Percentiles rank a stretch among this genome's conserved stretches.
Evolutionary conservation across 2,888 invertebrate genomes (phyloP).

Genomic region (Plagodis dolabraria): DNA sequence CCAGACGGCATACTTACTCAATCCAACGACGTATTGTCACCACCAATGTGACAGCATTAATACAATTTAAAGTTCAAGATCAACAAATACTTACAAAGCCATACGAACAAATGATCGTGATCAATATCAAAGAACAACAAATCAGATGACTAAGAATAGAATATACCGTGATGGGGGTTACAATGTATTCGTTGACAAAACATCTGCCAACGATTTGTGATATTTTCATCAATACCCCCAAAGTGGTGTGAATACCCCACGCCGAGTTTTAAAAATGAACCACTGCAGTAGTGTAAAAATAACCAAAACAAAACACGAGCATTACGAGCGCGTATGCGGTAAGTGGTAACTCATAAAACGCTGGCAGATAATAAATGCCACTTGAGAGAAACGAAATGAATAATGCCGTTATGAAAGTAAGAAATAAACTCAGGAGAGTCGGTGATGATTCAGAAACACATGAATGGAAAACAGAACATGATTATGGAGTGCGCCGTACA

Average conservation of each 20-base stretch:
- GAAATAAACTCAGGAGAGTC: slow-evolving; percentile 6
- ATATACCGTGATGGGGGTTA: not conserved
- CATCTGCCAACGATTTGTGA: slow-evolving; percentile 31
- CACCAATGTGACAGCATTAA: too few species aligned
- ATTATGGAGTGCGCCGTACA: not conserved
- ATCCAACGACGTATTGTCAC: too few species aligned
- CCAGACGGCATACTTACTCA: too few species aligned
- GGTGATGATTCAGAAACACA: slow-evolving; percentile 15
- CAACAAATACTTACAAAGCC: not conserved
- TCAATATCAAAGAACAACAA: not conserved
- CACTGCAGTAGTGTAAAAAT: slow-evolving; percentile 18
- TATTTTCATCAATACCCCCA: slow-evolving; percentile 19
- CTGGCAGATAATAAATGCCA: too few species aligned
- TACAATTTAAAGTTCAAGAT: not conserved
- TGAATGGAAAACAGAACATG: slow-evolving; percentile 6
- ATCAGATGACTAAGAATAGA: not conserved
- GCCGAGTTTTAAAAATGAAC: slow-evolving; percentile 28
- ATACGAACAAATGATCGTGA: not conserved
- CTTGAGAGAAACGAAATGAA: not conserved
- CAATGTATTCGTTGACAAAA: slow-evolving; percentile 1
- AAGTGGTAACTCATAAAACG: too few species aligned
- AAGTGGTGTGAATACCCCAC: slow-evolving; percentile 21
- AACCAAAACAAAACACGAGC: slow-evolving; percentile 6
- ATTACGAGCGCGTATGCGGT: slow-evolving; percentile 6
- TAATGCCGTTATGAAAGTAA: slow-evolving; percentile 20